Conservation (phyloP, 2,888 invertebrate species). For the Melikaiella ostensackeni region DNA sequence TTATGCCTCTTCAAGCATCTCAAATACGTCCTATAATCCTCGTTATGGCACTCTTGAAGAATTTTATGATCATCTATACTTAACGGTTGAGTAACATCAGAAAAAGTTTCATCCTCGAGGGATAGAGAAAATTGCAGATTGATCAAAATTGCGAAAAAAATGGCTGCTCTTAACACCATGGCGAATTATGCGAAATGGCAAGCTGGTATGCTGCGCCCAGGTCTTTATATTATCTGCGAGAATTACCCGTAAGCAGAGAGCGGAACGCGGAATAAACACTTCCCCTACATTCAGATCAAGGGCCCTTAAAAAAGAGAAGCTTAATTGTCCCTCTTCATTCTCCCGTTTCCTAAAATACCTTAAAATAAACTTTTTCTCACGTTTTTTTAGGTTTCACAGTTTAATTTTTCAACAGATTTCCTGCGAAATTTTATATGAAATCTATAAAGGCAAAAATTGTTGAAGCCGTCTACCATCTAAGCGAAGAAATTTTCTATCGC, state of each 20-base stretch:
- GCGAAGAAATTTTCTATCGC: no score
- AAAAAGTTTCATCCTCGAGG: background rate
- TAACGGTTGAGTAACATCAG: slow-evolving; percentile 42
- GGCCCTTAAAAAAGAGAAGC: background rate
- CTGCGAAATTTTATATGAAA: no score
- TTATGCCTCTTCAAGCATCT: slow-evolving; percentile 71
- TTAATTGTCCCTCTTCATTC: background rate
- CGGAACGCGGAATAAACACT: background rate
- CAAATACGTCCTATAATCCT: slow-evolving; percentile 71
- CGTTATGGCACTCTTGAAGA: slow-evolving; percentile 63
- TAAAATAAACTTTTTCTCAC: no score
- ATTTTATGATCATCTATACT: slow-evolving; percentile 55
- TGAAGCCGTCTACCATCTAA: no score
- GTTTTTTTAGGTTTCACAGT: no score
- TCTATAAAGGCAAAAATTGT: no score
- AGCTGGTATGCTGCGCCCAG: slow-evolving; percentile 40
- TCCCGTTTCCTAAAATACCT: no score
- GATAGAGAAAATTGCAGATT: slow-evolving; percentile 1
- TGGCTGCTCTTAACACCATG: slow-evolving; percentile 46
- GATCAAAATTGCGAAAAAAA: slow-evolving; percentile 10
- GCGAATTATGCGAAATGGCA: slow-evolving; percentile 50
- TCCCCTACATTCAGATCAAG: background rate
- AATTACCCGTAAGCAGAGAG: background rate
- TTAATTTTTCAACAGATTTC: no score
- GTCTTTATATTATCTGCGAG: slow-evolving; percentile 55